Evolutionary conservation across 2,888 invertebrate genomes (phyloP).

Genomic region (Machimus rusticus): DNA sequence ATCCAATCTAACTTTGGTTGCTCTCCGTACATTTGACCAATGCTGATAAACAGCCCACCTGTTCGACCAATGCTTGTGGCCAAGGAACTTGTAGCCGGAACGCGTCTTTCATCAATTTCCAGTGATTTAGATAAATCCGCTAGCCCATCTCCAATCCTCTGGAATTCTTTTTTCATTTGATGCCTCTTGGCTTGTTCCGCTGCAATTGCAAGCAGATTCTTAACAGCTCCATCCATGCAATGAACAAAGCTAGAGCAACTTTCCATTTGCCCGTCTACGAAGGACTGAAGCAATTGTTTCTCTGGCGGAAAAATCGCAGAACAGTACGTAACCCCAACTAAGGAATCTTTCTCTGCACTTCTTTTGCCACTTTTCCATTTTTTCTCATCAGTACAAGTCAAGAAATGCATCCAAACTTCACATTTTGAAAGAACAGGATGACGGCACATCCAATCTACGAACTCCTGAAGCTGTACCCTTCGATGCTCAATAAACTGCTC

Average conservation of each 20-base stretch:
- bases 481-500: constrained; percentile 96
- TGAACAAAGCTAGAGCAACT: constrained; percentile 82
- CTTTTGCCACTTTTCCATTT: constrained; percentile 97
- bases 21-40: constrained; percentile 88
- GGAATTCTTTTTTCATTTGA: constrained; percentile 79
- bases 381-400: constrained; percentile 96
- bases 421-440: constrained; percentile 93
- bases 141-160: constrained; percentile 88
- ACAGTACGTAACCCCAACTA: constrained; percentile 90
- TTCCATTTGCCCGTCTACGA: constrained; percentile 84
- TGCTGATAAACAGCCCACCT: constrained; percentile 87
- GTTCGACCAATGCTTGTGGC: constrained; percentile 84
- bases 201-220: constrained; percentile 80
- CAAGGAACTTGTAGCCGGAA: constrained; percentile 71
- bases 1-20: constrained; percentile 91
- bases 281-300: constrained; percentile 75
- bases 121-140: constrained; percentile 84
- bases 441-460: constrained; percentile 95
- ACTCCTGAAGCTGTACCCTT: constrained; percentile 91
- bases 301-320: constrained; percentile 87
- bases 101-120: constrained; percentile 76
- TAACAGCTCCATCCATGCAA: constrained; percentile 87
- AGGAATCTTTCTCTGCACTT: constrained; percentile 92
- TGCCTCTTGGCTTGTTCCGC: constrained; percentile 88
- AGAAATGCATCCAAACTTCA: constrained; percentile 96